A percentile compares a stretch with the other conserved stretches of the same genome.
phyloP scores from a whole-genome alignment of 2,113 vertebrate species.

The Phylloscopus trochilus region DNA sequence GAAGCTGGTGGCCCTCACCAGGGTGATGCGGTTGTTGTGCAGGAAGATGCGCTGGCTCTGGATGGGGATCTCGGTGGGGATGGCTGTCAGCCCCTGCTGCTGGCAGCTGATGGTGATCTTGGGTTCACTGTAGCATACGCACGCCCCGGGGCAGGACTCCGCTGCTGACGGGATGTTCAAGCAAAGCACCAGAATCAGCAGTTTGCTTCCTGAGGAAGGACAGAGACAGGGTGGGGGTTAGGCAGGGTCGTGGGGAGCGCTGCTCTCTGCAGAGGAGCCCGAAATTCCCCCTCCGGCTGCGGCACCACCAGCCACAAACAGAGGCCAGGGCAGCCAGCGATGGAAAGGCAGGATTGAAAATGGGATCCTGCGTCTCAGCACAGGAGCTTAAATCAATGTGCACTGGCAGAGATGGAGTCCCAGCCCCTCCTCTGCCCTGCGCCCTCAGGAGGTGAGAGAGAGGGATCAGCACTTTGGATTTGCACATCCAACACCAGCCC shows the following conservation, averaged over 20 bases:
- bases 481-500: not conserved
- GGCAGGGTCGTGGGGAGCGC: not conserved
- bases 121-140: constrained; percentile 94
- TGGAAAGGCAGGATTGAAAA: not conserved
- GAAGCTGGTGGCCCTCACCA: constrained; percentile 88
- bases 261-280: not conserved
- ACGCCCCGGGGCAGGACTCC: constrained; percentile 88
- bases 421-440: not conserved
- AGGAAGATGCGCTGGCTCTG: constrained; percentile 95
- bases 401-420: not conserved
- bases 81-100: constrained; percentile 90
- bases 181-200: constrained; percentile 92
- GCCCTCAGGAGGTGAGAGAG: not conserved
- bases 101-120: constrained; percentile 94
- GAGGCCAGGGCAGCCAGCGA: not conserved
- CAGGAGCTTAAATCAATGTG: not conserved
- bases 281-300: not conserved
- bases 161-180: constrained; percentile 83
- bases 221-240: constrained; percentile 44
- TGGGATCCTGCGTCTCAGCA: not conserved
- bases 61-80: constrained; percentile 89
- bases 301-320: not conserved
- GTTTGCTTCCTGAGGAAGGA: constrained; percentile 81
- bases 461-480: not conserved
- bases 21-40: constrained; percentile 90